Evolutionary conservation across 1,140 invertebrate species (phyloP), one percentile per base, ranked within the genome.

Genomic region (Tribolium castaneum): DNA sequence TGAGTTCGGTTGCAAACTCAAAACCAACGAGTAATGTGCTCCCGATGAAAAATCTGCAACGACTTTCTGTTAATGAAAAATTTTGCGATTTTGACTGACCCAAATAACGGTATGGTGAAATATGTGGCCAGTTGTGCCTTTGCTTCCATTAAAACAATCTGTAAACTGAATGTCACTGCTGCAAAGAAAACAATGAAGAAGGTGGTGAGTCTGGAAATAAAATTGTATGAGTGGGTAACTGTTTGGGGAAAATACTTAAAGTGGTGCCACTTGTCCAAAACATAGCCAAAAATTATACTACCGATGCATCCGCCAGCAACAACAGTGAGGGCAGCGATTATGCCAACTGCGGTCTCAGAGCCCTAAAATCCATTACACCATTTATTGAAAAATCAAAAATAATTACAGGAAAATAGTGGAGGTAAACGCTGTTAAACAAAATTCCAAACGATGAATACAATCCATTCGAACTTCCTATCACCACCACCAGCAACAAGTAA

Each of bases 351-450:
- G 25, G 6, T 6, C 3, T 30, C 25, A 4, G 1, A 3, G 25
- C 25, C 25, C 25, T 30, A 30, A 25, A 25, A 25, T 2, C 22
- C 22, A 25, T 25, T 25, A 25, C n/a, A n/a, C n/a, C n/a, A n/a
- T n/a, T n/a, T n/a, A n/a, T n/a, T n/a, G n/a, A 25, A 25, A 25
- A 25, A 25, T 25, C 22, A 25, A 35, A 39, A 51, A 22, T 13
- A 51, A 19, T 81, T 79, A 84, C 84, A 3, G 84, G 83, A 79
- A 84, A 84, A 76, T 81, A 84, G 52, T 83, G 56, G 22, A 82
- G 59, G 73, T 84, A 84, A 12, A 84, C 56, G 1, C 19, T 72
- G 51, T 84, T 84, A 0, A 84, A 12, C 12, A 83, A 3, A n/a
- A 84, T 78, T 14, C 83, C 84, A 73, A 84, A 81, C 6, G 76